phyloP scores from a whole-genome alignment of 2,888 invertebrate genomes.

The Lepidochitona cinerea region DNA sequence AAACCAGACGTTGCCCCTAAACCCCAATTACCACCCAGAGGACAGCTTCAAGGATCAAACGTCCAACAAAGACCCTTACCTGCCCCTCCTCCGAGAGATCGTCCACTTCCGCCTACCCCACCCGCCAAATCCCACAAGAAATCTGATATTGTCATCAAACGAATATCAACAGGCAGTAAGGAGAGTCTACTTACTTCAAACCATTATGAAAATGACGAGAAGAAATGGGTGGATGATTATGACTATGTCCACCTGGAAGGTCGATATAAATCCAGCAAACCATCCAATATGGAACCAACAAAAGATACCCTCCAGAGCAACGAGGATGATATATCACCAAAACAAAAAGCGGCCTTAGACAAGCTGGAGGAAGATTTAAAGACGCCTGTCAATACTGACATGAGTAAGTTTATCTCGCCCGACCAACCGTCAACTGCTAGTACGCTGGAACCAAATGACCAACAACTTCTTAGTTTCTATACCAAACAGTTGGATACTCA shows the following conservation, averaged over 20 bases:
- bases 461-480: slow-evolving; percentile 88
- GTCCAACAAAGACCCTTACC: slow-evolving; percentile 78
- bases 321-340: not conserved
- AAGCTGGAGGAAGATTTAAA: slow-evolving; percentile 20
- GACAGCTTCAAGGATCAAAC: slow-evolving; percentile 15
- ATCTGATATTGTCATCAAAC: not conserved
- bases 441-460: slow-evolving; percentile 79
- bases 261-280: slow-evolving; percentile 76
- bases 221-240: slow-evolving; percentile 86
- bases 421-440: not conserved
- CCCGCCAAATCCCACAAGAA: not conserved
- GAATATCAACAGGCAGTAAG: not conserved
- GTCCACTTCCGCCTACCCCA: slow-evolving; percentile 50
- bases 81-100: slow-evolving; percentile 54
- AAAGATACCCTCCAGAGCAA: not conserved
- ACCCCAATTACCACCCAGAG: slow-evolving; percentile 33
- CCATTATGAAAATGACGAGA: slow-evolving; percentile 52
- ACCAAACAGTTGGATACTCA: slow-evolving; percentile 89
- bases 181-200: slow-evolving; percentile 26
- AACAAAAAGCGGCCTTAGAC: slow-evolving; percentile 8
- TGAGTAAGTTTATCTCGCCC: slow-evolving; percentile 5
- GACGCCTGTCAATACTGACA: slow-evolving; percentile 16
- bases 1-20: slow-evolving; percentile 27
- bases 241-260: slow-evolving; percentile 88
- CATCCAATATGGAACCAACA: slow-evolving; percentile 32